phyloP scores from a whole-genome alignment of 2,797 vertebrate species.

The Protonibea diacanthus region DNA sequence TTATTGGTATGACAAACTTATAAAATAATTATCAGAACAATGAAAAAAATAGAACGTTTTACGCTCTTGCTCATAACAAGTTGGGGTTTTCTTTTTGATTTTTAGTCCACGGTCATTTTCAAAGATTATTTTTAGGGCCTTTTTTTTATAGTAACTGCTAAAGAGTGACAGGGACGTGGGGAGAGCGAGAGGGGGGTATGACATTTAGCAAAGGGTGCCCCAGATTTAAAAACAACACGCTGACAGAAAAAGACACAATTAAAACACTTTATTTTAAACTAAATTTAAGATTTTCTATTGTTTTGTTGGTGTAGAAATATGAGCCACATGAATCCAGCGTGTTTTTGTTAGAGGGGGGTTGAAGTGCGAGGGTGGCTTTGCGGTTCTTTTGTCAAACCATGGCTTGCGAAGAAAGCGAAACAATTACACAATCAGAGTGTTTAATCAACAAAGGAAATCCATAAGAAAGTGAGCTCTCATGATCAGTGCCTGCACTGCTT shows the following conservation, averaged over 20 bases:
- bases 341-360: background rate
- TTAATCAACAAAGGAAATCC: constrained; percentile 54
- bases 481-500: constrained; percentile 42
- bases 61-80: background rate
- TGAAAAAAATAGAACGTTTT: background rate
- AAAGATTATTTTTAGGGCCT: too few relatives aligned
- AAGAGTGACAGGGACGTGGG: too few relatives aligned
- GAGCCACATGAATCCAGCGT: background rate
- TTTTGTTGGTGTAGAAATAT: background rate
- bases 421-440: constrained; percentile 45
- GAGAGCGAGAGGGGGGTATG: too few relatives aligned
- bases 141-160: too few relatives aligned
- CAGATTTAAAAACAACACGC: background rate
- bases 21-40: background rate
- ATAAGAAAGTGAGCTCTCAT: constrained; percentile 43
- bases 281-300: background rate
- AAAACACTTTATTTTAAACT: background rate
- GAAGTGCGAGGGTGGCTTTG: background rate
- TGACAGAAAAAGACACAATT: background rate
- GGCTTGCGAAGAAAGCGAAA: constrained; percentile 11
- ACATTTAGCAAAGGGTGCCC: too few relatives aligned
- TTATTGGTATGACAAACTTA: background rate
- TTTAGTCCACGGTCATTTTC: background rate
- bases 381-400: background rate
- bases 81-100: background rate